Base-by-base conservation (phyloP, 2,113 vertebrate genomes). In the Ptychochromis oligacanthus region DNA sequence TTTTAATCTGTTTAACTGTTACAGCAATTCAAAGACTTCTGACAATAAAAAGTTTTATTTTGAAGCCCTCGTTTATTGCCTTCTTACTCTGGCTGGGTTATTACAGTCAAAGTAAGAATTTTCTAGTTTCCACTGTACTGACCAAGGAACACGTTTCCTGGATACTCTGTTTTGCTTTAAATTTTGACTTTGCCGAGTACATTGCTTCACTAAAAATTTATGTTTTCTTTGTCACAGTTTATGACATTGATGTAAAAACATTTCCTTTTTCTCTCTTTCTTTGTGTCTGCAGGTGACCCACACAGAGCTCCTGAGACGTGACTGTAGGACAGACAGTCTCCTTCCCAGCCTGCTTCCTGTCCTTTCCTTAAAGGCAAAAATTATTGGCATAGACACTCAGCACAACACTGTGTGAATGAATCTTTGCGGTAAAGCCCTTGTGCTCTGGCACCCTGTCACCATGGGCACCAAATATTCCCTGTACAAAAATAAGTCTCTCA, bases 381-480 rank as follows among this genome's bases (percentile, higher is more conserved):
- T 75, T 75, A 78, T 82, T 38, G 40, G 70, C 85, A 81, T 74
- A 55, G 87, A 89, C n/a, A 5, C 77, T 84, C 86, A 75, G 49
- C 83, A 24, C 84, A 22, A 78, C 87, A 22, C 84, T 77, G 93
- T 85, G 87, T 93, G 84, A 96, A 96, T 92, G 88, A 86, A 24
- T 86, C 80, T 72, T 81, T 88, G 79, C 64, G 76, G 88, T 83
- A 88, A 81, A 84, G 80, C 74, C 12, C 2, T 85, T 38, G 82
- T 80, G 91, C 64, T 87, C 84, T 94, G 86, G 90, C 88, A 88
- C 58, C 85, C 89, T n/a, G 86, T 87, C 89, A 75, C 89, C 96
- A 97, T 97, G 97, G 96, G 93, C 87, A 95, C 93, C 96, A 96
- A 95, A 90, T 99, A 98, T 94, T 96, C 96, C 9, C 96, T 97